phyloP scores from a whole-genome alignment of 2,797 vertebrate genomes.

The Hapalemur alaotrensis region DNA sequence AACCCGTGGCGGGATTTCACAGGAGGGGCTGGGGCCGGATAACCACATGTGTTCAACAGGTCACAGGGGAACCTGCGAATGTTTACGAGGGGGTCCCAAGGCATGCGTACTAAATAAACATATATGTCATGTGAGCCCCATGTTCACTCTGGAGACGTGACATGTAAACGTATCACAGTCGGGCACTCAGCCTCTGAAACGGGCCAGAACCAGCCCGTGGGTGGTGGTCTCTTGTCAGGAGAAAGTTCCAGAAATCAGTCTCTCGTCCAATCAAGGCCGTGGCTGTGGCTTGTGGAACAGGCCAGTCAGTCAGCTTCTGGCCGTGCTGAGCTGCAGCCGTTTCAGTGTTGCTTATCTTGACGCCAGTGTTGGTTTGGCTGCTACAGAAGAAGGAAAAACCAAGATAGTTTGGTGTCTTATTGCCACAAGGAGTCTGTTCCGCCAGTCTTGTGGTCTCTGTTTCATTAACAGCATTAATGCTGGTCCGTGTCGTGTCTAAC shows the following conservation, averaged over 20 bases:
- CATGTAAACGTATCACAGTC: not conserved
- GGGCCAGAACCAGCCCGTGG: not conserved
- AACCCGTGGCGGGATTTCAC: too few relatives aligned
- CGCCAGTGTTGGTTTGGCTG: too few relatives aligned
- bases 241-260: not conserved
- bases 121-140: not conserved
- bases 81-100: not conserved
- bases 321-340: not conserved
- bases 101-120: not conserved
- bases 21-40: not conserved
- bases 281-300: not conserved
- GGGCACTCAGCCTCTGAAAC: not conserved
- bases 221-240: not conserved
- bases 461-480: not conserved
- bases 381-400: not conserved
- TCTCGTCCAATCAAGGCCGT: not conserved
- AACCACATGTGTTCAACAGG: not conserved
- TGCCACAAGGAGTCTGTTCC: not conserved
- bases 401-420: not conserved
- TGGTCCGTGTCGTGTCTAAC: rapidly evolving
- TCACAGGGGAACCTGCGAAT: not conserved
- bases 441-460: not conserved
- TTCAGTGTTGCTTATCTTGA: not conserved
- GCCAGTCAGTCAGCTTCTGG: not conserved
- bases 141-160: not conserved